Base-by-base conservation (phyloP, 2,797 vertebrate species). In the Chloroceryle inda region DNA sequence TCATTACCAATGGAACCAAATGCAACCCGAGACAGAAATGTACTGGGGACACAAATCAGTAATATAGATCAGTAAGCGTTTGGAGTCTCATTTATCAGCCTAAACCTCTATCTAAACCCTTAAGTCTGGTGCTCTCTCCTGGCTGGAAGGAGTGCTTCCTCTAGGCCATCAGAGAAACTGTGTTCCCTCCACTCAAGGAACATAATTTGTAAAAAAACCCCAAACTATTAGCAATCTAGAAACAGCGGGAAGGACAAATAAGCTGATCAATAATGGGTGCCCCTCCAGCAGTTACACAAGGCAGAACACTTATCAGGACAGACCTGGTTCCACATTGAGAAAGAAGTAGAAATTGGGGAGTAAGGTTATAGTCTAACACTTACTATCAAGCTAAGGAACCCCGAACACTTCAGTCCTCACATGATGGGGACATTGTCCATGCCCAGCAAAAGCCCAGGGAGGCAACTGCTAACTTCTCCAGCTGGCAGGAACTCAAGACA, bases 291-390 rank as follows among this genome's bases (percentile, higher is more conserved):
- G 44, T 35, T 71, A 76, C 37, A 31, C 18, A 42, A 17, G 2
- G 13, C 64, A 67, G 13, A 26, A 38, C n/a, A 44, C 31, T 69
- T 16, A 33, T 0, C 42, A 50, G 22, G 62, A 44, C 8, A 72
- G 9, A 47, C 6, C 19, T 38, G 21, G 6, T 24, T 55, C 45
- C 67, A 93, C 2, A 0, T 0, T 37, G 24, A 75, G 23, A 64
- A 85, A 52, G 53, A 85, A 11, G 6, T 15, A 44, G 63, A 61
- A 92, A 53, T 1, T 22, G 35, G 14, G 8, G 35, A 33, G 6
- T 7, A 58, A 55, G 11, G 20, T 59, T 40, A 37, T 0, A 62
- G 24, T 33, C 49, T 35, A 85, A 49, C 13, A 7, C 19, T 40
- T 21, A 13, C 7, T 20, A 3, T 10, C 11, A 8, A 0, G 0